phyloP scores from a whole-genome alignment of 2,888 invertebrate genomes.

The Camponotus fellah region DNA sequence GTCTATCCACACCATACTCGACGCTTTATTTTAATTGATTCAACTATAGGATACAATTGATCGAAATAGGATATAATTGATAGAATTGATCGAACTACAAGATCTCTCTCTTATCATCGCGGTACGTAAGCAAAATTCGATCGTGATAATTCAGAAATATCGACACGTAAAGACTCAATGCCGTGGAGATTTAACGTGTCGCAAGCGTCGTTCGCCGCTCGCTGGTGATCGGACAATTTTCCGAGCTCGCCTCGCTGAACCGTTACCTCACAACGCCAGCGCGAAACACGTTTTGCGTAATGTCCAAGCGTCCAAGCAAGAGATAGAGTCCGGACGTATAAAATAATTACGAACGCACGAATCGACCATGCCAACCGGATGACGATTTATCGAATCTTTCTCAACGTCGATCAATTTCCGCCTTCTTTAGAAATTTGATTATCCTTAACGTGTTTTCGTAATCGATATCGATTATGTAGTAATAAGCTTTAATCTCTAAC shows the following conservation, averaged over 20 bases:
- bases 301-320: constrained; percentile 48
- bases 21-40: background rate
- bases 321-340: constrained; percentile 38
- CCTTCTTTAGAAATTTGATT: background rate
- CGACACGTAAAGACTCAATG: background rate
- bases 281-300: constrained; percentile 71
- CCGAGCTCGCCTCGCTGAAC: constrained; percentile 67
- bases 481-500: background rate
- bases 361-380: background rate
- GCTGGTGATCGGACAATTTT: constrained; percentile 64
- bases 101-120: background rate
- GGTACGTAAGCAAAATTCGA: constrained; percentile 25
- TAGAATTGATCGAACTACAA: background rate
- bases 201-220: constrained; percentile 34
- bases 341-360: constrained; percentile 53
- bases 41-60: background rate
- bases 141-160: background rate
- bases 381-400: constrained; percentile 20
- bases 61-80: background rate
- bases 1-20: background rate
- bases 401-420: background rate
- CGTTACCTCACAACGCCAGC: constrained; percentile 67
- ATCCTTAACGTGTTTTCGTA: background rate
- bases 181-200: constrained; percentile 18
- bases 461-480: background rate